A percentile compares a stretch with the other conserved stretches of the same genome.
Conservation (phyloP, 1,140 invertebrate species). For the Coelopa frigida region DNA sequence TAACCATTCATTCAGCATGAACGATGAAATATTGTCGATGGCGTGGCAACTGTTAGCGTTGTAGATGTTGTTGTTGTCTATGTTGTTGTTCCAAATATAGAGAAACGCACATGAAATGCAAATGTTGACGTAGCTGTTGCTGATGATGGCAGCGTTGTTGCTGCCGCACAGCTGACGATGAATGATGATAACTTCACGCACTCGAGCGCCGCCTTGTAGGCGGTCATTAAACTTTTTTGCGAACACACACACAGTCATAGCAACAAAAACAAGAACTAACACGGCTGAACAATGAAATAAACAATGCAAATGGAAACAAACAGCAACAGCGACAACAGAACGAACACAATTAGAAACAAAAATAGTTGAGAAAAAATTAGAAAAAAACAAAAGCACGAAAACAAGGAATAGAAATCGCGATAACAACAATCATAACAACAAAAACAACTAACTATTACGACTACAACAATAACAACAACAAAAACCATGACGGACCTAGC, state of each 20-base stretch:
- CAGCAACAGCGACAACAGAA: constrained; percentile 3
- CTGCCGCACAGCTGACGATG: not conserved
- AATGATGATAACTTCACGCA: too few species aligned
- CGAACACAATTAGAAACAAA: constrained; percentile 4
- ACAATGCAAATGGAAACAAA: not conserved
- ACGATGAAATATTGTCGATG: too few species aligned
- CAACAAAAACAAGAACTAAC: constrained; percentile 5
- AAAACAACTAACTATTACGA: constrained; percentile 8
- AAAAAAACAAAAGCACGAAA: not conserved
- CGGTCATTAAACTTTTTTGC: constrained; percentile 15
- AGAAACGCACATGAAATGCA: too few species aligned
- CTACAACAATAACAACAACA: not conserved
- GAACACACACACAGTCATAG: constrained; percentile 2
- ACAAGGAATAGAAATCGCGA: not conserved
- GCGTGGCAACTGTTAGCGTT: constrained; percentile 18
- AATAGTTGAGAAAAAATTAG: constrained; percentile 3
- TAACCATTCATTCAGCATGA: too few species aligned
- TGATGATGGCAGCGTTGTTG: constrained; percentile 1
- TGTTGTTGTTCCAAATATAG: too few species aligned
- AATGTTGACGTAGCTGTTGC: too few species aligned
- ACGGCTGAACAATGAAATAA: constrained; percentile 4
- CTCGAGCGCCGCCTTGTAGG: constrained; percentile 16
- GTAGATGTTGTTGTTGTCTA: constrained; percentile 19
- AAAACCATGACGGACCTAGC: constrained; percentile 11
- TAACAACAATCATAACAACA: constrained; percentile 2